A percentile compares a stretch with the other conserved stretches of the same genome.
Conservation (phyloP, 2,888 invertebrate genomes). For the Archips crataeganus region DNA sequence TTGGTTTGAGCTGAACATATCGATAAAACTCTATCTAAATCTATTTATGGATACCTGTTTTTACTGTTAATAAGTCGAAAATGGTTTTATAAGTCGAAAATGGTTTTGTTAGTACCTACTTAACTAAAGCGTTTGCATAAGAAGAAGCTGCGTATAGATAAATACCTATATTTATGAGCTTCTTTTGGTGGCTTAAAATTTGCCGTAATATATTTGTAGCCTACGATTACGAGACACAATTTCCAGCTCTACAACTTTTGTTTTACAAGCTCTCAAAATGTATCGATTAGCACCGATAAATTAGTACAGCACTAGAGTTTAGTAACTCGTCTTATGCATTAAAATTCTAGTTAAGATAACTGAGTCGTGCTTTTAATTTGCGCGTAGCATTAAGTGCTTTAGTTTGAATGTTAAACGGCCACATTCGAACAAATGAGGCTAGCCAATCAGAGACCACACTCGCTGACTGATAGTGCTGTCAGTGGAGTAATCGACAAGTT, state of each 20-base stretch:
- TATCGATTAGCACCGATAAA: constrained; percentile 19
- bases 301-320: constrained; percentile 48
- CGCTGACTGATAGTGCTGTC: constrained; percentile 58
- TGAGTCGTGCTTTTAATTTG: constrained; percentile 75
- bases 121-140: background rate
- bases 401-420: constrained; percentile 47
- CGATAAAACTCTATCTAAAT: constrained; percentile 37
- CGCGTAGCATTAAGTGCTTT: constrained; percentile 58
- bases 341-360: constrained; percentile 72
- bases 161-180: background rate
- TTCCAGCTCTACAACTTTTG: background rate
- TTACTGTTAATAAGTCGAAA: background rate
- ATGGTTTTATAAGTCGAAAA: no score
- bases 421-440: constrained; percentile 44
- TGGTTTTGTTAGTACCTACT: no score
- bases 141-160: background rate
- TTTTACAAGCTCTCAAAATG: constrained; percentile 2
- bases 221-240: background rate
- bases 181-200: background rate
- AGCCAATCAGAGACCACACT: constrained; percentile 52
- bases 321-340: constrained; percentile 56
- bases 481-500: constrained; percentile 59
- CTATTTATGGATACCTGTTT: background rate
- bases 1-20: constrained; percentile 32
- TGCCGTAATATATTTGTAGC: background rate